Base-by-base conservation (phyloP, 2,888 invertebrate genomes). In the Smittia aterrima region DNA sequence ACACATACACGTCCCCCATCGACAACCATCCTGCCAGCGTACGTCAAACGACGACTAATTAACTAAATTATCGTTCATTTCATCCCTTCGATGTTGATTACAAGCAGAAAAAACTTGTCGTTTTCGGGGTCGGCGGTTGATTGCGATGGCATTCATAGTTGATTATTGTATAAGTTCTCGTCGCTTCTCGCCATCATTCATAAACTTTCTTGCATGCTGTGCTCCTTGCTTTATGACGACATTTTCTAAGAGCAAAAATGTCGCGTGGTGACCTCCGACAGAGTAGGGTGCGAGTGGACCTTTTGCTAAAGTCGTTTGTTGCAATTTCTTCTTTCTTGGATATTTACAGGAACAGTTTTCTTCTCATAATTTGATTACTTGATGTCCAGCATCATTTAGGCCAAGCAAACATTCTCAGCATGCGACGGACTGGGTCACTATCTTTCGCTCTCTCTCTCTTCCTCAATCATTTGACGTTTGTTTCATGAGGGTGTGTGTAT, bases 81-180 rank as follows among this genome's bases (percentile, higher is more conserved):
- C 20, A n/a, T 20, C 58, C 20, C 20, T 58, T 18, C 18, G 58
- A 18, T 18, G n/a, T 66, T 38, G 40, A 67, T 67, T 67, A 24
- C 67, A 20, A 0, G 25, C n/a, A 58, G 18, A 40, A 38, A 40
- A 40, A 66, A 2, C 25, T 64, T 66, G 68, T 47, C 68, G 24
- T 27, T 70, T 70, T 70, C 32, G 54, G 54, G 53, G 70, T 70
- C 32, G 70, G 70, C 16, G 70, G 70, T 70, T 70, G 70, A 70
- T 70, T 70, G 70, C 70, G 70, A 25, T 54, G 24, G 54, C 25
- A 70, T 70, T 70, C 54, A 70, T 25, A 27, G 54, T 70, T 70
- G 70, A 70, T 70, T 70, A 32, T 32, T 32, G 11, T 27, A 16
- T 70, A 25, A 22, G 11, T 7, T 22, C 47, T 38, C 18, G 41